Conservation (phyloP, 2,888 invertebrate genomes). For the Brachyopa scutellaris region DNA sequence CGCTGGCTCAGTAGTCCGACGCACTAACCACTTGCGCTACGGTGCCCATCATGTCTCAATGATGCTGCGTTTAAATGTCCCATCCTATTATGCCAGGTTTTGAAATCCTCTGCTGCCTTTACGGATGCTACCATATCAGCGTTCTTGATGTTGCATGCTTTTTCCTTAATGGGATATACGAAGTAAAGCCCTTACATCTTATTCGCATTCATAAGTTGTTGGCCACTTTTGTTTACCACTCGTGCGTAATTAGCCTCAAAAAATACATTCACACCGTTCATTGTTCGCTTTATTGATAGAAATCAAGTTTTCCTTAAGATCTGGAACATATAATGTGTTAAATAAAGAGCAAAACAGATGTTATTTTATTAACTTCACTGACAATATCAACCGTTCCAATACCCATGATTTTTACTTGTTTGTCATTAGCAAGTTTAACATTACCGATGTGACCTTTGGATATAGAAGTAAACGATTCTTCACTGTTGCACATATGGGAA, state of each 20-base stretch:
- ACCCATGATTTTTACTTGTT: constrained; percentile 7
- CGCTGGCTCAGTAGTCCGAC: too few relatives aligned
- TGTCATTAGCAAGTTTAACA: constrained; percentile 7
- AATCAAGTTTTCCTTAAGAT: constrained; percentile 23
- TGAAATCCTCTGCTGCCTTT: not conserved
- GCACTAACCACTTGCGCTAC: too few relatives aligned
- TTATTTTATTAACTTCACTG: constrained; percentile 9
- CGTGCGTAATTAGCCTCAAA: not conserved
- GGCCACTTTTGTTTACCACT: not conserved
- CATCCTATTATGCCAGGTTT: constrained; percentile 1
- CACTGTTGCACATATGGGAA: too few relatives aligned
- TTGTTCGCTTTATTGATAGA: constrained; percentile 18
- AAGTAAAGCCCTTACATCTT: not conserved
- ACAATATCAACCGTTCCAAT: not conserved
- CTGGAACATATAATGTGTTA: constrained; percentile 19
- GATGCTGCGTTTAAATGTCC: constrained; percentile 26
- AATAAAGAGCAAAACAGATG: not conserved
- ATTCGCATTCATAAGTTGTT: not conserved
- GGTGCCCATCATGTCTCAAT: too few relatives aligned
- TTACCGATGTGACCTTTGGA: not conserved
- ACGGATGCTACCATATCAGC: too few relatives aligned
- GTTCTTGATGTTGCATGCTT: not conserved
- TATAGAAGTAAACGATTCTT: too few relatives aligned
- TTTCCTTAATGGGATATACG: not conserved
- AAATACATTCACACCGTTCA: constrained; percentile 1